Base-by-base conservation (phyloP, 30 jellyfish, hydroid and myxozoan species). In the Cassiopea andromeda region DNA sequence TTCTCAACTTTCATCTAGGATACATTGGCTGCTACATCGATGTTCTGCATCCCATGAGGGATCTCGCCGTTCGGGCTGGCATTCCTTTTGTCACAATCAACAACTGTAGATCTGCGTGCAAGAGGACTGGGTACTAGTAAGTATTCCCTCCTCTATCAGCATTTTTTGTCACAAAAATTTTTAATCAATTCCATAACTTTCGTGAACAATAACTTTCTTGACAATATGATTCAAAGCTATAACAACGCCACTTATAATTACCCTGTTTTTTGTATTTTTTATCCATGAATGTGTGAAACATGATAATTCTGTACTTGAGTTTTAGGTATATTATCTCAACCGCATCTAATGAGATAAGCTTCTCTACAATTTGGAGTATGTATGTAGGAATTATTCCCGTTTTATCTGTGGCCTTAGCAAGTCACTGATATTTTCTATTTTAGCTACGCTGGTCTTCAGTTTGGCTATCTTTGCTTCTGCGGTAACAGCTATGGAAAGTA, bases 391-490 rank as follows among this genome's bases (percentile, higher is more conserved):
- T n/a, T n/a, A n/a, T n/a, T 14, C 73, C 14, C 14, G 43, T 17
- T 61, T 2, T 61, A 61, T 61, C 14, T 61, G 4, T 61, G 10
- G 43, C 73, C 12, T 57, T 57, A 57, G 13, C 68, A 13, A 57
- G 7, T 57, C 68, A n/a, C n/a, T n/a, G 64, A 2, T 3, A 66
- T 18, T 50, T 17, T 59, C 58, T 48, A 4, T 68, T 78, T 16
- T 60, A 96, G 99, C 59, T 96, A 96, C 73, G 98, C 99, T 46
- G 99, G 98, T n/a, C 97, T 96, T 0, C 99, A 96, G 75, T 96
- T 93, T 90, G 99, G 99, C 59, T 96, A 96, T 70, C 87, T 96
- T 19, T 96, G 99, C 73, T 96, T 96, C 89, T 96, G 99, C 89
- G 99, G 99, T 49, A 92, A 96, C 82, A 92, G 77, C 1, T 96